These are phyloP conservation scores for Microtus oregoni DNA, from an alignment of 2,113 vertebrate species.

Conservation along the genomic window DNA sequence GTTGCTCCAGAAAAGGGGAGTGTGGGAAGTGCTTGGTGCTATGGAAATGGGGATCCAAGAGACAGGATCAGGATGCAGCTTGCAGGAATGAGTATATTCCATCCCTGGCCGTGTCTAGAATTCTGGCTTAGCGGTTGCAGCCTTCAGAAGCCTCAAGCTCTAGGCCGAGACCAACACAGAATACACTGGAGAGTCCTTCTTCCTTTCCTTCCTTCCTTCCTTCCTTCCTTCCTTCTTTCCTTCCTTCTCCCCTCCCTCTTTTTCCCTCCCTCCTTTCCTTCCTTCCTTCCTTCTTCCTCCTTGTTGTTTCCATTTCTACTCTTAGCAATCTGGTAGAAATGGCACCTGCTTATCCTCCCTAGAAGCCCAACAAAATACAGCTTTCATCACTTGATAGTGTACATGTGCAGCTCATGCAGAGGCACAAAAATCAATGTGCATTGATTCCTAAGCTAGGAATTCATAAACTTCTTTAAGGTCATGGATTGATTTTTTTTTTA, in stretches of 20 bases:
- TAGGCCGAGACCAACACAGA: neutral
- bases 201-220: accelerated
- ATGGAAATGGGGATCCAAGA: neutral
- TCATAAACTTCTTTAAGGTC: constrained; percentile 92
- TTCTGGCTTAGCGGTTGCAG: neutral
- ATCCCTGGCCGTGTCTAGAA: accelerated
- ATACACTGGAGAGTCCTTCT: neutral
- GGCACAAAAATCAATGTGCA: constrained; percentile 86
- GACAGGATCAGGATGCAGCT: neutral
- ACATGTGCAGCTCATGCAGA: constrained; percentile 81
- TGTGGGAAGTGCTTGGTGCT: neutral
- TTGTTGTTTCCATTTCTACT: constrained; percentile 59
- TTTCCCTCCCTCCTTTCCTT: accelerated
- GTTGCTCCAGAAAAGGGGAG: neutral
- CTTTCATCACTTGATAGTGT: constrained; percentile 78
- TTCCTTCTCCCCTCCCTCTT: accelerated
- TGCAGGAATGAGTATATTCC: neutral
- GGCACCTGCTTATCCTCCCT: constrained; percentile 76
- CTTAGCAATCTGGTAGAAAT: constrained; percentile 74
- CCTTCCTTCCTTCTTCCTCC: neutral
- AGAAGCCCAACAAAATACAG: constrained; percentile 82
- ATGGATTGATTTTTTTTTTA: constrained; percentile 88
- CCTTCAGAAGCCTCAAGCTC: neutral
- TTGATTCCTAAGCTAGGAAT: constrained; percentile 88
- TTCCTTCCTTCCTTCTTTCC: too few species aligned